Evolutionary conservation across 2,888 invertebrate species (phyloP), one percentile per base, ranked within the genome.

Genomic region (Ditula angustiorana): DNA sequence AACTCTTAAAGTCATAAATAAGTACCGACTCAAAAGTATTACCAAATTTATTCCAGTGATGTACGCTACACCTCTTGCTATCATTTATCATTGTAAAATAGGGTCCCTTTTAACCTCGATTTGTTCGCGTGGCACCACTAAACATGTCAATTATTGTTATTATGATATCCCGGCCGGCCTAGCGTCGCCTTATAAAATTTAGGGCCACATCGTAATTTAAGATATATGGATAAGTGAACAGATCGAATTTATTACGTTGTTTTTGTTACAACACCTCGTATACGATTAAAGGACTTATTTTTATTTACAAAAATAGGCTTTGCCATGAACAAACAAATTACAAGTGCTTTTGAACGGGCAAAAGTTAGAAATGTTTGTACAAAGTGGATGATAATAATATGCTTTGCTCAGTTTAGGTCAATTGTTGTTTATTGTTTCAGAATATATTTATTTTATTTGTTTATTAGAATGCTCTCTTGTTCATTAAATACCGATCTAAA

Each of bases 141-240:
- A 86, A 87, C 86, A 87, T 85, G 81, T 85, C 86, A 87, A 87
- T 87, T 84, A 86, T 83, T 81, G 78, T 82, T 81, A 83, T 85
- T 80, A 85, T 78, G 77, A 81, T 83, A 85, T 84, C 78, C 75
- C 75, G 73, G 71, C 76, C 73, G 57, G 61, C 75, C 71, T 71
- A 72, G 73, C 73, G 74, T 75, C 77, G 74, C 75, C 75, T 74
- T 78, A 76, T 74, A 76, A 75, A 77, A 79, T 78, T 79, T 76
- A 77, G 76, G 71, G 73, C 73, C 74, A 67, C 67, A 69, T 76
- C 71, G 71, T 70, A 74, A 74, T 71, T 50, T 23, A 61, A 61
- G 66, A 66, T 65, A 61, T 57, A 61, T 57, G 61, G 61, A 62
- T 62, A 66, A 67, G 19, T 67, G 63, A 55, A 53, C 63, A 55